A percentile compares a stretch with the other conserved stretches of the same genome.
phyloP scores from a whole-genome alignment of 2,113 vertebrate species.

The Laticauda laticaudata region DNA sequence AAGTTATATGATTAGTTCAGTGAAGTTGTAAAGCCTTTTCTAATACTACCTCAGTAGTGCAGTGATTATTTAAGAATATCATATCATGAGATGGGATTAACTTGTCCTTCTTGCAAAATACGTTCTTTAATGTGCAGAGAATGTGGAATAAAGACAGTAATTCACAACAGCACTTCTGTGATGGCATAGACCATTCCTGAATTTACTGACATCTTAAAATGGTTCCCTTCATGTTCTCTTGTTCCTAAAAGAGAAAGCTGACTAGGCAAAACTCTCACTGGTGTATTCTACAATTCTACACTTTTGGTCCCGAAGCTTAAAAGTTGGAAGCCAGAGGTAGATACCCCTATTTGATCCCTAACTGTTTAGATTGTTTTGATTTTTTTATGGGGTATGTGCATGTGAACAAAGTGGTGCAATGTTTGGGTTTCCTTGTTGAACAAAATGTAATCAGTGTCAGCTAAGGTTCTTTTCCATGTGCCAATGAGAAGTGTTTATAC shows the following conservation, averaged over 20 bases:
- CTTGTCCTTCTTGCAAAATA: not conserved
- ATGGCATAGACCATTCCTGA: not conserved
- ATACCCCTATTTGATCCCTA: not conserved
- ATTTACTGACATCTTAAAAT: not conserved
- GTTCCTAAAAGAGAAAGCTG: not conserved
- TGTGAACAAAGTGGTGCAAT: conserved; percentile 22
- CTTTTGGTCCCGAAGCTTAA: not conserved
- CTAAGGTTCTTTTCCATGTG: conserved; percentile 35
- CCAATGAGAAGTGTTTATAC: conserved; percentile 53
- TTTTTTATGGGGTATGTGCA: not conserved
- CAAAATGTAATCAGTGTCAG: conserved; percentile 50
- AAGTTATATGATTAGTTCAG: not conserved
- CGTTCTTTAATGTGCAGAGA: not conserved
- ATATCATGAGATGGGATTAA: not conserved
- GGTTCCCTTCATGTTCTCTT: no score
- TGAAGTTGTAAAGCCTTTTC: not conserved
- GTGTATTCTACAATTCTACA: not conserved
- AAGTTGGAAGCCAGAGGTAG: not conserved
- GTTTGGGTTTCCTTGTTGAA: conserved; percentile 38
- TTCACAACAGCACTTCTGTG: not conserved
- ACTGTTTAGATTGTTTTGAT: conserved; percentile 7
- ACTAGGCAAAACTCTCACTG: not conserved
- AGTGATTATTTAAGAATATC: not conserved
- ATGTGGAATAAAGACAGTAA: not conserved
- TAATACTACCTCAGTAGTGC: not conserved